phyloP scores from a whole-genome alignment of 2,797 vertebrate species.

The Sciaenops ocellatus region DNA sequence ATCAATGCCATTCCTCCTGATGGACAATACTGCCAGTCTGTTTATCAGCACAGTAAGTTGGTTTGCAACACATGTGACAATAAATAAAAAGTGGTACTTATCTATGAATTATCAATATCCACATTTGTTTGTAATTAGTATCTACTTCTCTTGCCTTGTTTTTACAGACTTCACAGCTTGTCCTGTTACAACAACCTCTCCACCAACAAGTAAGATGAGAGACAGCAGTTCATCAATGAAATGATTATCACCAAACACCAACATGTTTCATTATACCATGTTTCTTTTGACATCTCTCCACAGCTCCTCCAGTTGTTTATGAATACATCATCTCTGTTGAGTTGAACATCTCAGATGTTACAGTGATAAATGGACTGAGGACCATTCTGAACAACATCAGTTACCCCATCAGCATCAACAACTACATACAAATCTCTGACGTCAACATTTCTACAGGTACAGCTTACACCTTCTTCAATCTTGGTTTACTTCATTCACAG shows the following conservation, averaged over 20 bases:
- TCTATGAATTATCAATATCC: neutral
- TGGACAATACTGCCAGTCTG: slow-evolving; percentile 80
- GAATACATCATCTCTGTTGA: slow-evolving; percentile 42
- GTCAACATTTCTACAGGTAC: slow-evolving; percentile 45
- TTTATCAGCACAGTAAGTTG: slow-evolving; percentile 39
- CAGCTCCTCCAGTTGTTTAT: slow-evolving; percentile 37
- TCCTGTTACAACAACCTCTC: neutral
- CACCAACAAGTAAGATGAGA: neutral
- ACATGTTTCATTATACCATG: too few species aligned
- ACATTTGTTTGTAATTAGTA: neutral
- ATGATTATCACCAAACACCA: too few species aligned
- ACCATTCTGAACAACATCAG: slow-evolving; percentile 22
- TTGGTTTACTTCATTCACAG: too few species aligned
- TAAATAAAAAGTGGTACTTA: too few species aligned
- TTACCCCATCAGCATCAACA: slow-evolving; percentile 33
- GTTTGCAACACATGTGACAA: neutral
- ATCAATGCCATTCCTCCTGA: slow-evolving; percentile 70
- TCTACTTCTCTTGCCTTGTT: neutral
- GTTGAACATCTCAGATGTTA: slow-evolving; percentile 35
- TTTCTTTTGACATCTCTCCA: neutral
- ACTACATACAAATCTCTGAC: slow-evolving; percentile 24
- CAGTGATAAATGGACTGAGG: slow-evolving; percentile 33
- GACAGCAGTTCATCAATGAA: too few species aligned
- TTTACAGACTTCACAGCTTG: slow-evolving; percentile 41
- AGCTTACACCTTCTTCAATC: too few species aligned